Percentiles rank a stretch among this genome's conserved stretches.
These are phyloP conservation scores for Carduelis carduelis DNA, from an alignment of 2,797 vertebrate species.

Conservation along the genomic window DNA sequence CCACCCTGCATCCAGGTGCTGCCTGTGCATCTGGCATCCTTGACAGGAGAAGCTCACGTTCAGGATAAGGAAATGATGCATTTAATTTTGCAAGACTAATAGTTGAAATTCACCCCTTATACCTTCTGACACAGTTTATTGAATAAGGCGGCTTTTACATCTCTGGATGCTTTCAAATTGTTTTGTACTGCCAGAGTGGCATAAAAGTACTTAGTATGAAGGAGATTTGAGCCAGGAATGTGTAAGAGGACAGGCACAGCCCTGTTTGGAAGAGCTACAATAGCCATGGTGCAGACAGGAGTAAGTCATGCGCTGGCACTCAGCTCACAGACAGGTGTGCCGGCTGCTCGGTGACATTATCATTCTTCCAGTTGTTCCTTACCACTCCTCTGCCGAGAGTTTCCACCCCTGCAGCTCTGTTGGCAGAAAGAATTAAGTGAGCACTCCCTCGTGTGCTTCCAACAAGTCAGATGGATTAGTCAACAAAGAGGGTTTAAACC, in stretches of 20 bases:
- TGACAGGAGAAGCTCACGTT: neutral
- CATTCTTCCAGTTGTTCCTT: neutral
- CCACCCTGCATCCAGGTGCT: neutral
- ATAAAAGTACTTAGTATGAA: neutral
- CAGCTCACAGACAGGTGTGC: neutral
- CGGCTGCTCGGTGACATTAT: neutral
- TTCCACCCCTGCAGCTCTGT: slow-evolving; percentile 31
- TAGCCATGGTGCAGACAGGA: neutral
- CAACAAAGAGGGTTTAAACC: slow-evolving; percentile 6
- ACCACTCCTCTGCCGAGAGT: neutral
- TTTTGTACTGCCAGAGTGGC: neutral
- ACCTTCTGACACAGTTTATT: neutral
- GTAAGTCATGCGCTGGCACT: neutral
- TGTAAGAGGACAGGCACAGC: neutral
- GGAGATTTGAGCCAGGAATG: neutral
- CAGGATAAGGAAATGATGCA: neutral
- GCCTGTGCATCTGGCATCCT: neutral
- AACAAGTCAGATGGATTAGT: slow-evolving; percentile 42
- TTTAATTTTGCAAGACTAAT: neutral
- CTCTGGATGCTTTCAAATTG: neutral
- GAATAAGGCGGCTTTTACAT: neutral
- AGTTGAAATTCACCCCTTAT: neutral
- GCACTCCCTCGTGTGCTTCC: neutral
- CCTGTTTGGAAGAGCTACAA: neutral
- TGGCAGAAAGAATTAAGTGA: slow-evolving; percentile 32